Percentiles rank a stretch among this genome's conserved stretches.
Conservation (phyloP, 2,113 vertebrate genomes). For the Phainopepla nitens region DNA sequence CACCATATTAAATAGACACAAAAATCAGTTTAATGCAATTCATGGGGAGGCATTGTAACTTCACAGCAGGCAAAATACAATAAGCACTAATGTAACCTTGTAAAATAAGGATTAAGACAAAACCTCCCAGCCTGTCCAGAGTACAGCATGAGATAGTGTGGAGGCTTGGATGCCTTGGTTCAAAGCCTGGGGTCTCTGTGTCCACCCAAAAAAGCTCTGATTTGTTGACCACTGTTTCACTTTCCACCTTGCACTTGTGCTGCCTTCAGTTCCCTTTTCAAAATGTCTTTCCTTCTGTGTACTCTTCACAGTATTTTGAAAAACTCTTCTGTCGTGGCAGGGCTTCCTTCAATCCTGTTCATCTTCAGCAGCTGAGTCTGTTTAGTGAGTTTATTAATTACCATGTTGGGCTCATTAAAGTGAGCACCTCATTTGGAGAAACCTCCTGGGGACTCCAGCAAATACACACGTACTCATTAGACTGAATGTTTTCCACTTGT, state of each 20-base stretch:
- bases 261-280: background rate
- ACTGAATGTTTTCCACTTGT: constrained; percentile 31
- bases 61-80: constrained; percentile 44
- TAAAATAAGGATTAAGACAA: background rate
- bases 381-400: constrained; percentile 65
- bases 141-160: background rate
- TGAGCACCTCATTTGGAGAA: constrained; percentile 54
- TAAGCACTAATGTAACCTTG: background rate
- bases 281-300: background rate
- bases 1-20: background rate
- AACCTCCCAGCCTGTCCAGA: background rate
- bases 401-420: constrained; percentile 42
- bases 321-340: background rate
- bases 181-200: background rate
- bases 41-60: constrained; percentile 16
- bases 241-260: background rate
- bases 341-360: background rate
- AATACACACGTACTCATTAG: constrained; percentile 41
- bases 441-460: constrained; percentile 23
- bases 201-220: background rate
- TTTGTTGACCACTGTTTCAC: background rate
- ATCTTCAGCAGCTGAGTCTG: background rate
- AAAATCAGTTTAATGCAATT: constrained; percentile 35
- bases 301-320: background rate
- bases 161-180: background rate